A percentile compares a stretch with the other conserved stretches of the same genome.
These are phyloP conservation scores for Cyclina sinensis DNA, from an alignment of 1,140 invertebrate genomes.

Conservation along the genomic window DNA sequence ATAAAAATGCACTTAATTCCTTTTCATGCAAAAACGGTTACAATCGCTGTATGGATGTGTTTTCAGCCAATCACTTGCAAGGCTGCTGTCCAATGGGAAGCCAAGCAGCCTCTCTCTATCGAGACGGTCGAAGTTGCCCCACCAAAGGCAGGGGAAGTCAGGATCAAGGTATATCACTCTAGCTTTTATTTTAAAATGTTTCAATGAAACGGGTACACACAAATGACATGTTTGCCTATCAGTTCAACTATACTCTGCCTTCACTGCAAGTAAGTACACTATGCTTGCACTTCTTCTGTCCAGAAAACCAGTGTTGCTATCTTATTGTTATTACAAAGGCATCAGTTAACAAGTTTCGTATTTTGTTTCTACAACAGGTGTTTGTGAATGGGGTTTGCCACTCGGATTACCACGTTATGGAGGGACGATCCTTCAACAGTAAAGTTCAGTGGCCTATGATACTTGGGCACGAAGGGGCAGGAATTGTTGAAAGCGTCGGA, in stretches of 20 bases:
- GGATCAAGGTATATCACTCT: slow-evolving; percentile 88
- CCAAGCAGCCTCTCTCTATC: slow-evolving; percentile 92
- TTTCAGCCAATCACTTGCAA: slow-evolving; percentile 84
- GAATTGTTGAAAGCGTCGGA: slow-evolving; percentile 98
- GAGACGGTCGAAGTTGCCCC: slow-evolving; percentile 98
- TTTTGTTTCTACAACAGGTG: not conserved
- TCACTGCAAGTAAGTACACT: too few relatives aligned
- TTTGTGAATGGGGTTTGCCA: slow-evolving; percentile 11
- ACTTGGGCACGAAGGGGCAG: slow-evolving; percentile 92
- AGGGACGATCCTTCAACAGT: slow-evolving; percentile 89
- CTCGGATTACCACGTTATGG: slow-evolving; percentile 6
- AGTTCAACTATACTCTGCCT: too few relatives aligned
- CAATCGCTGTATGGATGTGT: too few relatives aligned
- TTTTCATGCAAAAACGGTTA: too few relatives aligned
- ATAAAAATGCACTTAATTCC: too few relatives aligned
- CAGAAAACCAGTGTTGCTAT: too few relatives aligned
- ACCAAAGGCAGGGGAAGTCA: slow-evolving; percentile 92
- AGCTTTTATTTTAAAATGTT: too few relatives aligned
- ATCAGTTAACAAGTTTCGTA: too few relatives aligned
- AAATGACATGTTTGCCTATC: too few relatives aligned
- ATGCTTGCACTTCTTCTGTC: too few relatives aligned
- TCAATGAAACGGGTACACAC: too few relatives aligned
- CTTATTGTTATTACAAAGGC: too few relatives aligned
- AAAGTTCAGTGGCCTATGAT: slow-evolving; percentile 98
- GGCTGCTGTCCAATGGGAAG: slow-evolving; percentile 86